Evolutionary conservation across 1,140 invertebrate genomes (phyloP).

Genomic region (Chelonus insularis): DNA sequence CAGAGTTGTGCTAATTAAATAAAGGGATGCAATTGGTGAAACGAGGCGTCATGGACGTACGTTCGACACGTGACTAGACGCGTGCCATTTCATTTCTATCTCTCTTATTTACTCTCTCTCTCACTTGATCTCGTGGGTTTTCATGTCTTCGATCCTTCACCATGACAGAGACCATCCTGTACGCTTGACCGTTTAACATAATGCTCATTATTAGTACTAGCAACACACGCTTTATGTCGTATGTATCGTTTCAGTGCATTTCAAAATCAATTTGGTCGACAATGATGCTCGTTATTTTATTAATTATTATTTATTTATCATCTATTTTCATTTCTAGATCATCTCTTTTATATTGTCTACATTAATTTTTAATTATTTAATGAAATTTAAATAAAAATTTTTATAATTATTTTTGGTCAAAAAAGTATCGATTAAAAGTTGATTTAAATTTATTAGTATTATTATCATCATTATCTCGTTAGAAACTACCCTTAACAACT

Average conservation of each 20-base stretch:
- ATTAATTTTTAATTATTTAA: no score
- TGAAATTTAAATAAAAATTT: no score
- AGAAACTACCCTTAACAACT: no score
- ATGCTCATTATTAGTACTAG: conserved; percentile 41
- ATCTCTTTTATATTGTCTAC: no score
- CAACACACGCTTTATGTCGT: conserved; percentile 24
- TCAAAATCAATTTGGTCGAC: conserved; percentile 44
- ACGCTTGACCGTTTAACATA: conserved; percentile 35
- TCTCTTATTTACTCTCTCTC: not conserved
- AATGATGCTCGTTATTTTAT: conserved; percentile 44
- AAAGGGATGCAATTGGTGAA: conserved; percentile 48
- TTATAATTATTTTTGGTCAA: no score
- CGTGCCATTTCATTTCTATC: conserved; percentile 18
- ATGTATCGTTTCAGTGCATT: conserved; percentile 27
- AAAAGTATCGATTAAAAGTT: no score
- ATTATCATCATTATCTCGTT: no score
- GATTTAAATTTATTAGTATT: no score
- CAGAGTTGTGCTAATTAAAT: conserved; percentile 56
- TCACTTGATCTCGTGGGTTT: not conserved
- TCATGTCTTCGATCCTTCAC: not conserved
- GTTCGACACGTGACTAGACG: conserved; percentile 26
- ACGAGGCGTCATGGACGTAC: conserved; percentile 31
- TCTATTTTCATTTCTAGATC: no score
- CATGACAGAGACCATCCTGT: not conserved
- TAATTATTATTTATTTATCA: not conserved